Evolutionary conservation across 2,113 vertebrate genomes (phyloP), one percentile per base, ranked within the genome.

Genomic region (Hipposideros armiger): DNA sequence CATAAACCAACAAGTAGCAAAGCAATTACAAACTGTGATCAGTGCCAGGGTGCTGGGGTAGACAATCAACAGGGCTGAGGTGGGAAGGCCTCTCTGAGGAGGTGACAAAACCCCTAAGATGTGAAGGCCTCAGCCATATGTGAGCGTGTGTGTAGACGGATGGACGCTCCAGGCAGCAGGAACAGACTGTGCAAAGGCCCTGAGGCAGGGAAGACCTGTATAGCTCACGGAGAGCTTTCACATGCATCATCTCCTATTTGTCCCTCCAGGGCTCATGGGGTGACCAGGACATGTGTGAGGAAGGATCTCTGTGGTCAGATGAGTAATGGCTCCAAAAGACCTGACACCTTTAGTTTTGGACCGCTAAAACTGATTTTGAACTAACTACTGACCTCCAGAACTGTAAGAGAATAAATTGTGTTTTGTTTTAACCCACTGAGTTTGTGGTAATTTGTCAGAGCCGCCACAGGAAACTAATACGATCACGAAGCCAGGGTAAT

Each of bases 121-220:
- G n/a, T 16, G 73, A 90, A 60, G 66, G 72, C 66, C 52, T 1
- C 20, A 3, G 64, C 26, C 60, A 28, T 30, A 22, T 40, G 40
- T 15, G 20, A 86, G 45, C 36, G 67, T 56, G 45, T 60, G 6
- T 45, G 26, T 11, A 69, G n/a, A 73, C 22, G 20, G 22, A n/a
- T 8, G n/a, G 66, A 50, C 2, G 2, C 24, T 74, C 42, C 7
- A 81, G 89, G 80, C n/a, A 60, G 72, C 28, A 67, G 40, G 26
- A 67, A 26, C 9, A 58, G 64, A 66, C 40, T 67, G 40, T 5
- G 56, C 93, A 95, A 92, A 85, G 93, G 84, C 22, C 84, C 72
- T 3, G 47, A 45, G 93, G 90, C 50, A 80, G 80, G 86, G 74
- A 60, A 90, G 50, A n/a, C 7, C 28, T 50, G 60, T n/a, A n/a